Conservation (phyloP, 2,888 invertebrate genomes). For the Hesperia comma region DNA sequence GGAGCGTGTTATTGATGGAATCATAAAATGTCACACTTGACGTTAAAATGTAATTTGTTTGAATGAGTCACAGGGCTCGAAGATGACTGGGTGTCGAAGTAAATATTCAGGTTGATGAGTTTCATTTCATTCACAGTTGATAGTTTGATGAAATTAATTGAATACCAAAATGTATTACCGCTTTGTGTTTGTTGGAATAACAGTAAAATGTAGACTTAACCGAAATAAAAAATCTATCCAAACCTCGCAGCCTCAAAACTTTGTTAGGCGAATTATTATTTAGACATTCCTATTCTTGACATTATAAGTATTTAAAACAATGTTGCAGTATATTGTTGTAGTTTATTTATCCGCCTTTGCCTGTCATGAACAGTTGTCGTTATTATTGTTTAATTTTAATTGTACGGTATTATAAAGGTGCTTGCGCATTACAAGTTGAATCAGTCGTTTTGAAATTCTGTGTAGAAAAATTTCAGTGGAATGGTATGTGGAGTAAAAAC, state of each 20-base stretch:
- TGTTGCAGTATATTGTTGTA: constrained; percentile 29
- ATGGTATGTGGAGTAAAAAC: not conserved
- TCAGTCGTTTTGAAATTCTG: constrained; percentile 18
- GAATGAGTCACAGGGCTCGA: too few relatives aligned
- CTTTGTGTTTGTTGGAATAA: not conserved
- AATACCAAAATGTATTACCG: not conserved
- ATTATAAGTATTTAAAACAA: constrained; percentile 20
- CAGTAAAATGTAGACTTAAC: too few relatives aligned
- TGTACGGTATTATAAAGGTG: constrained; percentile 33
- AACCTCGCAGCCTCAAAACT: constrained; percentile 9
- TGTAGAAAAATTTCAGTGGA: constrained; percentile 1
- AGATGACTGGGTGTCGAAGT: too few relatives aligned
- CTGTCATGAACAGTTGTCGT: constrained; percentile 22
- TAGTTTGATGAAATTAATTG: not conserved
- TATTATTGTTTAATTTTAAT: constrained; percentile 16
- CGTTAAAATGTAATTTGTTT: too few relatives aligned
- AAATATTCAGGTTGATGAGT: too few relatives aligned
- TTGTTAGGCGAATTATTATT: constrained; percentile 7
- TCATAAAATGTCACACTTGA: too few relatives aligned
- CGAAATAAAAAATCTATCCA: not conserved
- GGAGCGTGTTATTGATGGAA: too few relatives aligned
- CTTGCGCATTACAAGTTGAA: constrained; percentile 41
- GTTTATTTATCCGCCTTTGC: constrained; percentile 26
- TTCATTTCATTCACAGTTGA: not conserved
- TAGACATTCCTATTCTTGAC: constrained; percentile 35